Percentiles rank a stretch among this genome's conserved stretches.
Conservation (phyloP, 2,797 vertebrate species). For the Knipowitschia caucasica region DNA sequence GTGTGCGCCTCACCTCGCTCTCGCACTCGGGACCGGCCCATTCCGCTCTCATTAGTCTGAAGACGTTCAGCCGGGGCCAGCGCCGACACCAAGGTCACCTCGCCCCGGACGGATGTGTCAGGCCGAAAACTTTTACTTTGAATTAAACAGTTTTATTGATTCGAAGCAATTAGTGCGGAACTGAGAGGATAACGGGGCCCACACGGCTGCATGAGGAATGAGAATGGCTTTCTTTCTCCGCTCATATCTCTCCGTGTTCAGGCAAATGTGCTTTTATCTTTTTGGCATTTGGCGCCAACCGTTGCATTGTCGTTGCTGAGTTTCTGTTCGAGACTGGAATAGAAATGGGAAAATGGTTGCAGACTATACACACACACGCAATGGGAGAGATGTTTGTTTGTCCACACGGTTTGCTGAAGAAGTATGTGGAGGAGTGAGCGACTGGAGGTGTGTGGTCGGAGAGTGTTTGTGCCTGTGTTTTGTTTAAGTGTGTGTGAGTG, state of each 20-base stretch:
- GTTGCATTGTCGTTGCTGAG: not conserved
- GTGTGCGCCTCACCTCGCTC: constrained; percentile 17
- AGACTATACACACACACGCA: too few relatives aligned
- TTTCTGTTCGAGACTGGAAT: not conserved
- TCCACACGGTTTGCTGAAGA: too few relatives aligned
- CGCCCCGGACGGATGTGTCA: constrained; percentile 23
- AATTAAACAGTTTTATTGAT: constrained; percentile 53
- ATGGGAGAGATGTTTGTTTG: too few relatives aligned
- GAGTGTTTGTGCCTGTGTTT: too few relatives aligned
- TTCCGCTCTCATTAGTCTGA: constrained; percentile 10
- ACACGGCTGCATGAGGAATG: constrained; percentile 40
- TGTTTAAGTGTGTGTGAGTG: too few relatives aligned
- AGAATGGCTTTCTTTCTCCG: constrained; percentile 31
- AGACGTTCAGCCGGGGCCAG: constrained; percentile 11
- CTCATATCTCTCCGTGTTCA: constrained; percentile 19
- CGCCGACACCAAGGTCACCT: constrained; percentile 19
- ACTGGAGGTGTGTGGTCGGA: too few relatives aligned
- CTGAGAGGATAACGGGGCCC: constrained; percentile 36
- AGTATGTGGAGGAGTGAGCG: too few relatives aligned
- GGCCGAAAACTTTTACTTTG: constrained; percentile 34
- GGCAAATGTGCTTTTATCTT: constrained; percentile 14
- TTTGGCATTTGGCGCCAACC: not conserved
- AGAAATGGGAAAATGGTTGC: not conserved
- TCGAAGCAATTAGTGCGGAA: constrained; percentile 50
- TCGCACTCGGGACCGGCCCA: constrained; percentile 7